A percentile compares a stretch with the other conserved stretches of the same genome.
Conservation (phyloP, 1,140 invertebrate species). For the Musca domestica region DNA sequence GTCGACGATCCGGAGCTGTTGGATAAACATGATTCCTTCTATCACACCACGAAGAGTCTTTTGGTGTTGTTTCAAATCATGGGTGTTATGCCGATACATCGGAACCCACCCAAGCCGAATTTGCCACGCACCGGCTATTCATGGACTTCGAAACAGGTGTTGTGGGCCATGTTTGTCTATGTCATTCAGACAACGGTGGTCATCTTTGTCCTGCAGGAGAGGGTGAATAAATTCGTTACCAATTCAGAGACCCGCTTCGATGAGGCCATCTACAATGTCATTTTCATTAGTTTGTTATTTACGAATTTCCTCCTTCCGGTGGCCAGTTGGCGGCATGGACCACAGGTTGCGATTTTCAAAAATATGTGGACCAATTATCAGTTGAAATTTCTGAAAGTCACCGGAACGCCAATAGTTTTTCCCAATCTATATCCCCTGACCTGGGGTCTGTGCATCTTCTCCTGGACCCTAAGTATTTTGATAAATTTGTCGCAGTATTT, state of each 20-base stretch:
- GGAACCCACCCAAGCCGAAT: constrained; percentile 57
- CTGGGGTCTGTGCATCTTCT: constrained; percentile 62
- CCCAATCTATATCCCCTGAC: constrained; percentile 62
- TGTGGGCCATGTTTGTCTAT: constrained; percentile 62
- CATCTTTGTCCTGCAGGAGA: constrained; percentile 57
- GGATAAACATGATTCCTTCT: constrained; percentile 65
- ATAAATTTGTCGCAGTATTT: constrained; percentile 66
- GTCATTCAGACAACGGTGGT: constrained; percentile 58
- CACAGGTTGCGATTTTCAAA: constrained; percentile 68
- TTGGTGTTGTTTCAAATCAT: constrained; percentile 68
- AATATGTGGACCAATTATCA: constrained; percentile 73
- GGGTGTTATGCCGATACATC: constrained; percentile 70
- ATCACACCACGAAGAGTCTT: constrained; percentile 65
- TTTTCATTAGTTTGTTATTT: constrained; percentile 68
- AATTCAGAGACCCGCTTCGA: constrained; percentile 66
- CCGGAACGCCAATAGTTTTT: constrained; percentile 63
- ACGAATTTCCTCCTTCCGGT: constrained; percentile 67
- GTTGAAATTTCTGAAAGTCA: constrained; percentile 64
- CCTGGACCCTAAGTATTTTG: constrained; percentile 61
- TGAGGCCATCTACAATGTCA: constrained; percentile 69
- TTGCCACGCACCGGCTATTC: constrained; percentile 59
- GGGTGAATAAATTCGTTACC: constrained; percentile 58
- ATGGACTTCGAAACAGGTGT: constrained; percentile 60
- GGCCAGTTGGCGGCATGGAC: constrained; percentile 66
- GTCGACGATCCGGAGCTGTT: constrained; percentile 52